Evolutionary conservation across 2,888 invertebrate genomes (phyloP), one percentile per base, ranked within the genome.

Genomic region (Drosophila mercatorum): DNA sequence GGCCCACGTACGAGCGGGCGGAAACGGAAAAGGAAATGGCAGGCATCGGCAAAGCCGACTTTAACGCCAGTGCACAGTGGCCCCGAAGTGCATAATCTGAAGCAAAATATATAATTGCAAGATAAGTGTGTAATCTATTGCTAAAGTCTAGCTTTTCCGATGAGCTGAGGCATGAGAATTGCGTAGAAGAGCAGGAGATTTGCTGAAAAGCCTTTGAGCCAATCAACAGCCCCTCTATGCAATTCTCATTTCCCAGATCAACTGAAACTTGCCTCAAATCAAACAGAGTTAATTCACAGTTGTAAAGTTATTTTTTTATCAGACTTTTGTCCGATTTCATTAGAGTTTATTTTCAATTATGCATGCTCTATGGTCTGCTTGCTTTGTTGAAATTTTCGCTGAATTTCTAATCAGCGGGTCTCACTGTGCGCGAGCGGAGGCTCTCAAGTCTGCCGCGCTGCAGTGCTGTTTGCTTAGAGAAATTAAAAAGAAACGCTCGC

Each of bases 21-120:
- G 83, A 88, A 83, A 65, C 73, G 79, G 79, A 79, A 77, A 60
- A 75, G 87, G 87, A 88, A 84, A 81, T 71, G 84, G 74, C 74
- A 73, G 62, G n/a, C 78, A 68, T 51, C 51, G 69, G 68, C 72
- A 61, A 66, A 17, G 64, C 28, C 49, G n/a, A 46, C 28, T 31
- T 12, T 22, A 12, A 11, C 26, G n/a, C 12, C 47, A 28, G 12
- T 22, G 36, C 57, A 49, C 40, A 59, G 49, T 49, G 49, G 49
- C 10, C 28, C 0, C 28, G 10, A 31, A 28, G 2, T 31, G n/a
- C 8, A 17, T 6, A 41, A 41, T 28, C 0, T 7, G 2, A 12
- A 5, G 10, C 5, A 1, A 31, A 46, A 12, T 12, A 11, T 12
- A n/a, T 38, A 38, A 47, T 14, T 12, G 22, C 3, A 1, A 8